Evolutionary conservation across 2,888 invertebrate species (phyloP).

Genomic region (Serrognathus titanus): DNA sequence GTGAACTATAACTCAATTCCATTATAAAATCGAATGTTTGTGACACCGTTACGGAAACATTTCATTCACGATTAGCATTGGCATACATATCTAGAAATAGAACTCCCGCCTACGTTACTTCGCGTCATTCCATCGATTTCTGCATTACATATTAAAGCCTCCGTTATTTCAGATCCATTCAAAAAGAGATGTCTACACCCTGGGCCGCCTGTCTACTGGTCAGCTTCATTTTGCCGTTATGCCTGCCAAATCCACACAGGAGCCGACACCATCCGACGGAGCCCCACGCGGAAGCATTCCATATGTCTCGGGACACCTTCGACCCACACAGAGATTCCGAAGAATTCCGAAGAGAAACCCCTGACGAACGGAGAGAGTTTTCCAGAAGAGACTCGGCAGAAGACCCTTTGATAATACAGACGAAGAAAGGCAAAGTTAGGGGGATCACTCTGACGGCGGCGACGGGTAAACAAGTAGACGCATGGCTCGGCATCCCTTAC

Average conservation of each 20-base stretch:
- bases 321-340: slow-evolving; percentile 47
- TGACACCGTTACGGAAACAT: too few species aligned
- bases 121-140: too few species aligned
- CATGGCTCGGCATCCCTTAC: slow-evolving; percentile 81
- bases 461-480: slow-evolving; percentile 75
- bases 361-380: slow-evolving; percentile 44
- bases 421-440: slow-evolving; percentile 72
- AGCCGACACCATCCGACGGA: slow-evolving; percentile 43
- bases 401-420: slow-evolving; percentile 72
- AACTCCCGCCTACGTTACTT: too few species aligned
- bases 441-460: slow-evolving; percentile 72
- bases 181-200: slow-evolving; percentile 37
- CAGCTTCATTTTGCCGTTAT: slow-evolving; percentile 39
- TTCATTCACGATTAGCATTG: too few species aligned
- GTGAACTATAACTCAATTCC: too few species aligned
- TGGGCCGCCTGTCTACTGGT: slow-evolving; percentile 40
- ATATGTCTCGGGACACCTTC: slow-evolving; percentile 47
- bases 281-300: slow-evolving; percentile 43
- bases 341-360: slow-evolving; percentile 47
- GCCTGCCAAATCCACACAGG: slow-evolving; percentile 40
- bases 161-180: slow-evolving; percentile 27
- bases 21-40: too few species aligned
- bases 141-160: too few species aligned
- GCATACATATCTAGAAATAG: too few species aligned
- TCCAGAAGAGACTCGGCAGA: slow-evolving; percentile 44